Evolutionary conservation across 2,113 vertebrate genomes (phyloP).

Genomic region (Pterocles burchelli): DNA sequence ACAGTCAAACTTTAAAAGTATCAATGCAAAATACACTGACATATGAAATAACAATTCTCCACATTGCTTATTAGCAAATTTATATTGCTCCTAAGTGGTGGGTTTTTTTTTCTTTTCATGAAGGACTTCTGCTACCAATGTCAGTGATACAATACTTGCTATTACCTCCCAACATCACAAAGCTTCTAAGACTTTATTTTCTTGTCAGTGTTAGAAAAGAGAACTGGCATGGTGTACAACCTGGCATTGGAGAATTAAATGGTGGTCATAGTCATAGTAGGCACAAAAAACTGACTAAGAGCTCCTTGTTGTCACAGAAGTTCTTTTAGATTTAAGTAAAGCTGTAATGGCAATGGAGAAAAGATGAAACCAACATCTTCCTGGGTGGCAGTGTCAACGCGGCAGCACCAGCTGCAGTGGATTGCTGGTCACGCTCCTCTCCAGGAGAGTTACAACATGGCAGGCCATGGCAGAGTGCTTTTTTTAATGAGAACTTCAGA

Average conservation of each 20-base stretch:
- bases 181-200: background rate
- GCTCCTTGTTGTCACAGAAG: background rate
- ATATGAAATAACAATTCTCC: conserved; percentile 17
- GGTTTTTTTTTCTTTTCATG: background rate
- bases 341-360: background rate
- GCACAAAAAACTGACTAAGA: background rate
- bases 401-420: background rate
- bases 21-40: conserved; percentile 55
- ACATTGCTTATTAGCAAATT: background rate
- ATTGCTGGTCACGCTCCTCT: background rate
- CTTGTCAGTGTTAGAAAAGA: background rate
- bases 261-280: background rate
- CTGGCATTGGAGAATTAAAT: background rate
- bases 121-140: background rate
- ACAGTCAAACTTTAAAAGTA: conserved; percentile 52
- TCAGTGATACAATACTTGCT: background rate
- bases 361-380: conserved; percentile 4
- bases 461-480: background rate
- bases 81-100: background rate
- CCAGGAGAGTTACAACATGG: background rate
- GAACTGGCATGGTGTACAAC: background rate
- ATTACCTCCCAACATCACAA: background rate
- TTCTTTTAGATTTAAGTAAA: conserved; percentile 23
- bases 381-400: fast-evolving
- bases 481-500: conserved; percentile 33